Evolutionary conservation across 1,140 invertebrate genomes (phyloP).

Genomic region (Trachymyrmex septentrionalis): DNA sequence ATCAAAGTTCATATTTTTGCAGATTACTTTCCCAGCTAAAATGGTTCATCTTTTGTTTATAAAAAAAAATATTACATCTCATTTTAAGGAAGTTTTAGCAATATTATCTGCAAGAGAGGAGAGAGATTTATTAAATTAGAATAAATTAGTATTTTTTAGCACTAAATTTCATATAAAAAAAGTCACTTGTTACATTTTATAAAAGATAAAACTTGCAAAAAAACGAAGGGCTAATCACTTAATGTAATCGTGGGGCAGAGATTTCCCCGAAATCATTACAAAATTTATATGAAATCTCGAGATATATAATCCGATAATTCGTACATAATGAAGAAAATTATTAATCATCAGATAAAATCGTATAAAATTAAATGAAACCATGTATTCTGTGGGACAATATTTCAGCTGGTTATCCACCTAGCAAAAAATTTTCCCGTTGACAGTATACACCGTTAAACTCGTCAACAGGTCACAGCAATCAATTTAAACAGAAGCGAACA

Average conservation of each 20-base stretch:
- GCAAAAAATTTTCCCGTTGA: not conserved
- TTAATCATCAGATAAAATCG: too few species aligned
- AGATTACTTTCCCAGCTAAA: not conserved
- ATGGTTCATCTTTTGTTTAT: not conserved
- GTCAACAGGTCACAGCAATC: slow-evolving; percentile 24
- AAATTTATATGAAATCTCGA: too few species aligned
- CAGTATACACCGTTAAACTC: not conserved
- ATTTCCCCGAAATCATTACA: too few species aligned
- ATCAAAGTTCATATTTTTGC: not conserved
- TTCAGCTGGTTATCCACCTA: not conserved
- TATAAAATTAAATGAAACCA: too few species aligned
- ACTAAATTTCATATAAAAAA: not conserved
- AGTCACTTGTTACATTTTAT: not conserved
- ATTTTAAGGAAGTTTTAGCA: too few species aligned
- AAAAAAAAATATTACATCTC: not conserved
- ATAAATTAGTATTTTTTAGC: not conserved
- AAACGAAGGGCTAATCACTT: too few species aligned
- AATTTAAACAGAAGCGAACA: slow-evolving; percentile 44
- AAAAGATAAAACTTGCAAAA: not conserved
- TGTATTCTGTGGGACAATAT: too few species aligned
- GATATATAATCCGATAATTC: too few species aligned
- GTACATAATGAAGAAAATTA: too few species aligned
- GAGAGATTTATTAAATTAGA: not conserved
- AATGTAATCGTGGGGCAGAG: too few species aligned
- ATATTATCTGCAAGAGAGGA: slow-evolving; percentile 1